phyloP scores from a whole-genome alignment of 2,888 invertebrate species.

The Pterostichus madidus region DNA sequence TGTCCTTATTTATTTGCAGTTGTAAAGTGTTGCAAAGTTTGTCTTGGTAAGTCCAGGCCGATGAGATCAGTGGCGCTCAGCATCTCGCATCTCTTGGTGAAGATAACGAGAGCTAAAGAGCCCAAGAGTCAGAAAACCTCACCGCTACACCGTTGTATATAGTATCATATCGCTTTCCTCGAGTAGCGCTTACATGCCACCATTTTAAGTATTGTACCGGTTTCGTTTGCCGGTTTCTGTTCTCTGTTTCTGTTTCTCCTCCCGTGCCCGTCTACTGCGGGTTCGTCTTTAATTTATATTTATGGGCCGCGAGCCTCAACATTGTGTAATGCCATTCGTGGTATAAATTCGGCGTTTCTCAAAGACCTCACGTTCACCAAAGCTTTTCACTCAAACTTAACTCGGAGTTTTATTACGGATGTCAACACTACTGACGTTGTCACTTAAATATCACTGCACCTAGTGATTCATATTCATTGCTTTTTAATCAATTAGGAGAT shows the following conservation, averaged over 20 bases:
- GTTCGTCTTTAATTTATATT: constrained; percentile 62
- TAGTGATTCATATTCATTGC: background rate
- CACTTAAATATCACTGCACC: constrained; percentile 1
- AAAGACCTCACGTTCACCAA: constrained; percentile 44
- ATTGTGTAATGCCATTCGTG: constrained; percentile 62
- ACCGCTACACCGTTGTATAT: background rate
- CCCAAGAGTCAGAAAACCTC: constrained; percentile 5
- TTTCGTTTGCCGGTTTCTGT: constrained; percentile 42
- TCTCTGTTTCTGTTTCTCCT: constrained; percentile 45
- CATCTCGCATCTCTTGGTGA: constrained; percentile 25
- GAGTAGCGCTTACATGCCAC: constrained; percentile 65
- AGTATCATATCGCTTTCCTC: constrained; percentile 61
- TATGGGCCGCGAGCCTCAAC: constrained; percentile 56
- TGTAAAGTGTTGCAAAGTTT: background rate
- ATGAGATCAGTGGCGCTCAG: background rate
- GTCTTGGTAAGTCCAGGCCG: background rate
- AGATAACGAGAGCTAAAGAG: constrained; percentile 36
- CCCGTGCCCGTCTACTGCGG: constrained; percentile 40
- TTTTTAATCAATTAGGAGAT: background rate
- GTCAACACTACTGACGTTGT: constrained; percentile 21
- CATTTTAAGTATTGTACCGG: constrained; percentile 67
- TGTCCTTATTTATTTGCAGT: background rate
- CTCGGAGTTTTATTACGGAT: constrained; percentile 39
- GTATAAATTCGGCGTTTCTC: constrained; percentile 58
- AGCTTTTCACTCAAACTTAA: constrained; percentile 53